Evolutionary conservation across 2,113 vertebrate genomes (phyloP), one percentile per base, ranked within the genome.

Genomic region (Andinoacara biseriatus): DNA sequence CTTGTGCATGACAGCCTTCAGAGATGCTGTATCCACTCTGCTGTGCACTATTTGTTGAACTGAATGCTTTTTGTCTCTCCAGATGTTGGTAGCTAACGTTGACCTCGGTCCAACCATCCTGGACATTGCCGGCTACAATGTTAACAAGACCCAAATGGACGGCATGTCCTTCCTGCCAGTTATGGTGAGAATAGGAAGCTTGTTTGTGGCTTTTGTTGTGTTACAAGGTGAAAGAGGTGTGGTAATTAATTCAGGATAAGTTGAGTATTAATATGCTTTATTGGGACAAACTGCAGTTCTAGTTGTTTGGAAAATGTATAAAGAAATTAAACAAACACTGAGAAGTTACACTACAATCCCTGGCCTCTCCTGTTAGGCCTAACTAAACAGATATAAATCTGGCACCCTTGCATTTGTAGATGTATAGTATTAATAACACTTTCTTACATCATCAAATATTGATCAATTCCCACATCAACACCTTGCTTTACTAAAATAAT

Each of bases 81-180:
- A 99, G 98, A 94, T 97, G 95, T 96, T 97, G 10, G 96, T 99
- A 85, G 96, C 96, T 26, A 99, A 99, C 82, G 96, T 99, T 74
- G 98, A 99, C 92, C 95, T 99, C 90, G 98, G 97, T 2, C 98
- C 98, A 18, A 99, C 98, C 80, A 96, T 99, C 86, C 93, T 99
- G 95, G 98, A 99, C 92, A 98, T 99, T 0, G 97, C 97, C 0
- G 98, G 98, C 10, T 96, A 96, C 78, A 87, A 96, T 78, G 78
- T 97, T 82, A 98, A 96, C 93, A 97, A 96, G 89, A 99, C 98
- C 0, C 95, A 97, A 90, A 99, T 99, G 98, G 98, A 99, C 75
- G 98, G 98, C 35, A 96, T 96, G 96, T 99, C 98, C 24, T 95
- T 99, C 24, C 85, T 99, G 88, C 96, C 97, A 0, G 85, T 99